These are phyloP conservation scores for Anthopleura sola DNA, from an alignment of 64 coral and sea anemone species.

Conservation along the genomic window DNA sequence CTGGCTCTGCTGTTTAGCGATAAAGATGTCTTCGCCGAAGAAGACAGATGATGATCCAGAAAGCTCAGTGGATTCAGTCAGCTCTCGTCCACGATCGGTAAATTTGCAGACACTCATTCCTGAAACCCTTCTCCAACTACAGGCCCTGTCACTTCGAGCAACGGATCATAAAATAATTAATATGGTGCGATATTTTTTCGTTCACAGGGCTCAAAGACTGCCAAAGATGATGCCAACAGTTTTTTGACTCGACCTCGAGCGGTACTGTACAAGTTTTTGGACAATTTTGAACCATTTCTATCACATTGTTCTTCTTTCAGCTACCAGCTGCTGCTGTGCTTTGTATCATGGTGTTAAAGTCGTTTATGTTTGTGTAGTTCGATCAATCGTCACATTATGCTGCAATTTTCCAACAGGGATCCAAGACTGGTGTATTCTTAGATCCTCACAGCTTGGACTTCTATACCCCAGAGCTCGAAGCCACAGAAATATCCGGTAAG, in stretches of 20 bases:
- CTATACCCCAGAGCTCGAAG: constrained; percentile 40
- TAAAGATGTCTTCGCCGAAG: constrained; percentile 1
- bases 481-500: constrained; percentile 52
- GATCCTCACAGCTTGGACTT: constrained; percentile 50
- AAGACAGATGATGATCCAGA: not conserved
- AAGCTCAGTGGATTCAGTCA: not conserved
- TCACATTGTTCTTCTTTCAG: not conserved
- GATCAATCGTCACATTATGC: not conserved
- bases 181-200: not conserved
- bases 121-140: not conserved
- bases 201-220: not conserved
- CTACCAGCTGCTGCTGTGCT: not conserved
- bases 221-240: not conserved
- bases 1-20: not conserved
- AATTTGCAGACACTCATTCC: not conserved
- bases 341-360: not conserved
- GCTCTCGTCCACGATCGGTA: not conserved
- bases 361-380: not conserved
- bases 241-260: not conserved
- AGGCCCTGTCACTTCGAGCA: not conserved
- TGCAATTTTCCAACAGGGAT: constrained; percentile 26
- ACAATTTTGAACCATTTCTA: not conserved
- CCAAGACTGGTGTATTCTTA: constrained; percentile 24
- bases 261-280: not conserved
- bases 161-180: not conserved